These are phyloP conservation scores for Agrochola lychnidis DNA, from an alignment of 2,888 invertebrate genomes.

Conservation along the genomic window DNA sequence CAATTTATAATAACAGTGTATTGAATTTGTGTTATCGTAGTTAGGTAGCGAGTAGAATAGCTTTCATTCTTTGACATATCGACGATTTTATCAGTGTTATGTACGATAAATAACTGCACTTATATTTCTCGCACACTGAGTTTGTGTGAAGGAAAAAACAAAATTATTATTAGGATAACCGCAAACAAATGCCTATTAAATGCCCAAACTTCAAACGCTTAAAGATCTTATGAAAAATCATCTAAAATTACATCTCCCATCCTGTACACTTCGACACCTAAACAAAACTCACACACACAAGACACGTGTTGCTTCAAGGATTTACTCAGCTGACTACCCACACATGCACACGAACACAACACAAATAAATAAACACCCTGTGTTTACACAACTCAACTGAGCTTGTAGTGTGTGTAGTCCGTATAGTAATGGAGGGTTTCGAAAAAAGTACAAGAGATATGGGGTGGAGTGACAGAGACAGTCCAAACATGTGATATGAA, in stretches of 20 bases:
- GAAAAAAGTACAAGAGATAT: slow-evolving; percentile 85
- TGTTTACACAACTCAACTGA: slow-evolving; percentile 72
- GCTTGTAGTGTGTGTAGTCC: slow-evolving; percentile 72
- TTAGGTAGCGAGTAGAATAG: neutral
- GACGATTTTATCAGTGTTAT: neutral
- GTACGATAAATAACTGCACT: neutral
- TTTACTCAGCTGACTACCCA: slow-evolving; percentile 86
- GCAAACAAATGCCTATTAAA: slow-evolving; percentile 53
- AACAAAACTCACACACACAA: slow-evolving; percentile 72
- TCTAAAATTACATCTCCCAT: slow-evolving; percentile 69
- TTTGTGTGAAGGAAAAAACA: slow-evolving; percentile 5
- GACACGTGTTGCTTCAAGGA: slow-evolving; percentile 75
- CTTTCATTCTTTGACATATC: neutral
- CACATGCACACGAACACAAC: slow-evolving; percentile 70
- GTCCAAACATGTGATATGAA: slow-evolving; percentile 60
- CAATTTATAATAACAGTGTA: slow-evolving; percentile 22
- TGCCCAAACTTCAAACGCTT: slow-evolving; percentile 49
- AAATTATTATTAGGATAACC: slow-evolving; percentile 33
- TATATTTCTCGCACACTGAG: neutral
- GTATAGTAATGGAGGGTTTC: slow-evolving; percentile 83
- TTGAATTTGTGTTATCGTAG: slow-evolving; percentile 21
- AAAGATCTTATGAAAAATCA: slow-evolving; percentile 62
- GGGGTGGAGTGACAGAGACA: slow-evolving; percentile 77
- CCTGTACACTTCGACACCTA: slow-evolving; percentile 70
- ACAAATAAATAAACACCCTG: slow-evolving; percentile 78